Evolutionary conservation across 2,797 vertebrate genomes (phyloP).

Genomic region (Salarias fasciatus): DNA sequence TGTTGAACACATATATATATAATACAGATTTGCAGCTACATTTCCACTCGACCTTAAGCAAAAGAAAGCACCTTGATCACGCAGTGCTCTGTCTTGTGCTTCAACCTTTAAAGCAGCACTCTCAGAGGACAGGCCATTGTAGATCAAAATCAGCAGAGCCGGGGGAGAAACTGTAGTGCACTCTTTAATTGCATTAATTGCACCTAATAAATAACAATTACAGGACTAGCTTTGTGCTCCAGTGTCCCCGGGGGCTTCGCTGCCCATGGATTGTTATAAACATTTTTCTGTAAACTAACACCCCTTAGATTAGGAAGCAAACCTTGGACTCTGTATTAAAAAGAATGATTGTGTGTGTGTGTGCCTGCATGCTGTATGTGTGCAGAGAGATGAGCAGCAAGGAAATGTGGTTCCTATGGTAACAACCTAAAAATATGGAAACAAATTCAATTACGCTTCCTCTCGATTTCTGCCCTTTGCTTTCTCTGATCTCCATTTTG

Average conservation of each 20-base stretch:
- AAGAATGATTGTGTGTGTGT: background rate
- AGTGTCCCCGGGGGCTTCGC: conserved; percentile 32
- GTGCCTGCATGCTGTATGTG: too few relatives aligned
- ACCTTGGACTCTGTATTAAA: conserved; percentile 16
- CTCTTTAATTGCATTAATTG: conserved; percentile 62
- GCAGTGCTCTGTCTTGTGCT: conserved; percentile 2
- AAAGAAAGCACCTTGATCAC: conserved; percentile 8
- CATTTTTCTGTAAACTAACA: conserved; percentile 21
- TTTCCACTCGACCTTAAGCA: background rate
- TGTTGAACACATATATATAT: background rate
- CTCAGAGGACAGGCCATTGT: conserved; percentile 30
- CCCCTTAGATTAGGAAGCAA: conserved; percentile 18
- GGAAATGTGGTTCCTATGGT: conserved; percentile 69
- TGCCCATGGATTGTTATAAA: conserved; percentile 24
- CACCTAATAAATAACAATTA: conserved; percentile 71
- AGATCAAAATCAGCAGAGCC: conserved; percentile 26
- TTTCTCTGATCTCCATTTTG: conserved; percentile 55
- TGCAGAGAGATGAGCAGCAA: conserved; percentile 7
- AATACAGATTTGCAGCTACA: background rate
- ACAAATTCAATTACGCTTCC: conserved; percentile 60
- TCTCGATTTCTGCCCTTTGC: conserved; percentile 32
- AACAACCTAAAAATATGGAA: conserved; percentile 65
- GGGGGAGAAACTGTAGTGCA: conserved; percentile 4
- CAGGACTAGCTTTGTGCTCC: conserved; percentile 22
- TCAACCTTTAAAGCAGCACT: background rate